Evolutionary conservation across 2,797 vertebrate species (phyloP).

Genomic region (Aplochiton taeniatus): DNA sequence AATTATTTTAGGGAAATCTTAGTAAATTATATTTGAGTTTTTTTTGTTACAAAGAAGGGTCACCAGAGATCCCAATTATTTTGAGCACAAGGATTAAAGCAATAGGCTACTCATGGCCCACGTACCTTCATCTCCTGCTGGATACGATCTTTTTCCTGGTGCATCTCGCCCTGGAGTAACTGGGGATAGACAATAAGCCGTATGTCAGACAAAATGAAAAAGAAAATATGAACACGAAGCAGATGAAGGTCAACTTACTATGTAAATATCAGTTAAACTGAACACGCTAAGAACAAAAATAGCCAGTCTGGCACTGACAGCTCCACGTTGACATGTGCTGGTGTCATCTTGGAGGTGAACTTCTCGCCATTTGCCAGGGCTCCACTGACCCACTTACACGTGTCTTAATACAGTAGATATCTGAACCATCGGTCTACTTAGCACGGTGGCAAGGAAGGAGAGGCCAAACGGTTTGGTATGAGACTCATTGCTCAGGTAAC

Average conservation of each 20-base stretch:
- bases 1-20: too few relatives aligned
- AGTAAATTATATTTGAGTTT: too few relatives aligned
- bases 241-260: neutral
- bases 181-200: constrained; percentile 17
- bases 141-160: constrained; percentile 36
- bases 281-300: neutral
- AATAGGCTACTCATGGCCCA: neutral
- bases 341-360: neutral
- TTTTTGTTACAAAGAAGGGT: too few relatives aligned
- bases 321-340: constrained; percentile 1
- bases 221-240: neutral
- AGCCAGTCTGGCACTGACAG: neutral
- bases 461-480: neutral
- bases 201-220: too few relatives aligned
- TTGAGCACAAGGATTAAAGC: rapidly evolving
- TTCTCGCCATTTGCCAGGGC: constrained; percentile 18
- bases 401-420: constrained; percentile 52
- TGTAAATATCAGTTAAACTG: neutral
- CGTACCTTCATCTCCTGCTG: constrained; percentile 63
- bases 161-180: constrained; percentile 43
- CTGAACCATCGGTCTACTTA: constrained; percentile 22
- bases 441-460: constrained; percentile 1
- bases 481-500: neutral
- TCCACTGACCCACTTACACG: constrained; percentile 45
- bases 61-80: too few relatives aligned